A percentile compares a stretch with the other conserved stretches of the same genome.
Conservation (phyloP, 1,140 invertebrate genomes). For the Pseudomyrmex sp. region DNA sequence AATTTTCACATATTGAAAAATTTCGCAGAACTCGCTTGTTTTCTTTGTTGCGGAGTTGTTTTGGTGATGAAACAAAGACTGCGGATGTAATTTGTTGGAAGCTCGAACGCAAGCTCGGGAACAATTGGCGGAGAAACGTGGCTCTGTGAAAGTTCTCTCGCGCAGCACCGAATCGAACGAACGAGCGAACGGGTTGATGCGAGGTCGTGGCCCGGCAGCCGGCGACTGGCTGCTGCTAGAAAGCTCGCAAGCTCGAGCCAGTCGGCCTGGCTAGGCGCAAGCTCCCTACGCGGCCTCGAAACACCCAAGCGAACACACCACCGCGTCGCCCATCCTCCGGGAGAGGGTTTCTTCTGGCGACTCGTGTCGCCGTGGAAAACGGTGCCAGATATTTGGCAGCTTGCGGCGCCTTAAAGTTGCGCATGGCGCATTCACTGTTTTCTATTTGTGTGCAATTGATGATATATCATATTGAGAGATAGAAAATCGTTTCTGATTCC, state of each 20-base stretch:
- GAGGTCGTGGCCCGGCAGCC: conserved; percentile 78
- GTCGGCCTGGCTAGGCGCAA: conserved; percentile 76
- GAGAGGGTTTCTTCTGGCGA: conserved; percentile 69
- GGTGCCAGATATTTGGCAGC: conserved; percentile 56
- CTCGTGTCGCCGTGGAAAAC: conserved; percentile 65
- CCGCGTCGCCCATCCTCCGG: conserved; percentile 48
- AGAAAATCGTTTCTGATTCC: not conserved
- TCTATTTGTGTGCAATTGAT: conserved; percentile 17
- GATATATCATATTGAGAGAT: not conserved
- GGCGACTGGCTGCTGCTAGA: conserved; percentile 79
- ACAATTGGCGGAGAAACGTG: conserved; percentile 41
- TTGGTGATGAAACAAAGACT: not conserved
- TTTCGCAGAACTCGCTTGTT: not conserved
- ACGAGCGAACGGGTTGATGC: conserved; percentile 61
- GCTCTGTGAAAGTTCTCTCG: conserved; percentile 16
- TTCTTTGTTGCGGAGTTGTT: not conserved
- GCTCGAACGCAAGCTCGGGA: conserved; percentile 7
- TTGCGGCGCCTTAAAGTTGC: conserved; percentile 44
- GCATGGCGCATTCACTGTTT: conserved; percentile 18
- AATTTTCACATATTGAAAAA: conserved; percentile 5
- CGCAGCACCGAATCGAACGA: conserved; percentile 26
- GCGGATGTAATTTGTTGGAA: not conserved
- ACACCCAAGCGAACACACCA: conserved; percentile 51
- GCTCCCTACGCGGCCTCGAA: conserved; percentile 73
- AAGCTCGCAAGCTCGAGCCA: conserved; percentile 75